Conservation (phyloP, 1,140 invertebrate species). For the Panonychus citri region DNA sequence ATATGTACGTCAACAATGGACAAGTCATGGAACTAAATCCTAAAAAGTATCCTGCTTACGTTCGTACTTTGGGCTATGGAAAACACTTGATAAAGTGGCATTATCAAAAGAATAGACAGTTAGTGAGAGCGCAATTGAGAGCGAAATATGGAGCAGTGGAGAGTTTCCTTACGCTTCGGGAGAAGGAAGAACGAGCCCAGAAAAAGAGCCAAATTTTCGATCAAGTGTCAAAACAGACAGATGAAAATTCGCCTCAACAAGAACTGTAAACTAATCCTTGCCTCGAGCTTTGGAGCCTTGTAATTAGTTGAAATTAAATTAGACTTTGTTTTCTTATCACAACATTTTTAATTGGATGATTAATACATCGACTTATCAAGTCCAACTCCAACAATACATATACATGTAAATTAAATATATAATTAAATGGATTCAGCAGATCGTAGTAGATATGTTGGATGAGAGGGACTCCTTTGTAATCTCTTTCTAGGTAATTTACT, state of each 20-base stretch:
- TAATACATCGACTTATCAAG: no score
- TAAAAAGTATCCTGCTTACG: slow-evolving; percentile 41
- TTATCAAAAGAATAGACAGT: slow-evolving; percentile 36
- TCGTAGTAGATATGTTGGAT: slow-evolving; percentile 75
- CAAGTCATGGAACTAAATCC: slow-evolving; percentile 37
- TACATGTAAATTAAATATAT: no score
- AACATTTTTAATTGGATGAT: no score
- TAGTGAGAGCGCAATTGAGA: slow-evolving; percentile 31
- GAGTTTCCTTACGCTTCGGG: slow-evolving; percentile 33
- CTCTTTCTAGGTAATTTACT: slow-evolving; percentile 79
- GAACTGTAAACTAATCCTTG: no score
- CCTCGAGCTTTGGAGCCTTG: no score
- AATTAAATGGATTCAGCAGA: slow-evolving; percentile 26
- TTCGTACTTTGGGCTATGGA: slow-evolving; percentile 28
- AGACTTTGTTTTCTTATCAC: no score
- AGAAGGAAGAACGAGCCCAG: slow-evolving; percentile 11
- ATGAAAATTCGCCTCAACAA: no score
- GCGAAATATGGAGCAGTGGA: slow-evolving; percentile 40
- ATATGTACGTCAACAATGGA: slow-evolving; percentile 41
- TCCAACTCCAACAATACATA: no score
- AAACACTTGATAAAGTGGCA: slow-evolving; percentile 38
- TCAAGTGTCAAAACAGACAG: no score
- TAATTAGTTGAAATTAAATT: no score
- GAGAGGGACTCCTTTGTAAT: slow-evolving; percentile 81
- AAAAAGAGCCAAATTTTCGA: neutral